Base-by-base conservation (phyloP, 1,140 invertebrate species). In the Cataglyphis hispanica region DNA sequence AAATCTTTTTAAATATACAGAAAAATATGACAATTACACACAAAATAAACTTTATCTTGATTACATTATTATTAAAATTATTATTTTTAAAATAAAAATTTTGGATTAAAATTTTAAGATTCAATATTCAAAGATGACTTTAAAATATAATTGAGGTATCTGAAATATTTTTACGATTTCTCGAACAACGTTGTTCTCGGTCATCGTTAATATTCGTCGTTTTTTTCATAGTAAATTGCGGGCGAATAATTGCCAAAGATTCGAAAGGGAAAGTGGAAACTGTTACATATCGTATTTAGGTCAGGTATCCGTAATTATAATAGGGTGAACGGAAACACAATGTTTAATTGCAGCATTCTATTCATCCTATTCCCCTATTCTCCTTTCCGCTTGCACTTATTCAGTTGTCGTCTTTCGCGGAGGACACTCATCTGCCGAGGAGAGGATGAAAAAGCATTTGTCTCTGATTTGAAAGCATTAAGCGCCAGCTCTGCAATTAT, bases 341-440 rank as follows among this genome's bases (percentile, higher is more conserved):
- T 90, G 83, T 90, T 90, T 90, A 90, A 90, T 90, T 90, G 83
- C 86, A 77, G 8, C 72, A 31, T 89, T 74, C 58, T 46, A 78
- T 89, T 61, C 22, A 27, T 67, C 11, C 60, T 56, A n/a, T 86
- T 63, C 31, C 58, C 10, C 50, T 69, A 40, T 27, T n/a, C 27
- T 56, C n/a, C 37, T 63, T 56, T 67, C 31, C 27, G 25, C 37
- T 16, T 67, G 27, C 40, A 64, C 37, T 56, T 53, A 67, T 53
- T 16, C 43, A 40, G 22, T 58, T 61, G 43, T 70, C 87, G 63
- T 77, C 75, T 70, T 76, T 37, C 61, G 11, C 56, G 61, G 81
- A 88, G 84, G 70, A 43, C 11, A 76, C 67, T 86, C 31, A 66
- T 37, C 22, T 63, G 1, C 31, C 27, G 50, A 50, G 72, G 27